phyloP scores from a whole-genome alignment of 2,113 vertebrate genomes.

The Fukomys damarensis region DNA sequence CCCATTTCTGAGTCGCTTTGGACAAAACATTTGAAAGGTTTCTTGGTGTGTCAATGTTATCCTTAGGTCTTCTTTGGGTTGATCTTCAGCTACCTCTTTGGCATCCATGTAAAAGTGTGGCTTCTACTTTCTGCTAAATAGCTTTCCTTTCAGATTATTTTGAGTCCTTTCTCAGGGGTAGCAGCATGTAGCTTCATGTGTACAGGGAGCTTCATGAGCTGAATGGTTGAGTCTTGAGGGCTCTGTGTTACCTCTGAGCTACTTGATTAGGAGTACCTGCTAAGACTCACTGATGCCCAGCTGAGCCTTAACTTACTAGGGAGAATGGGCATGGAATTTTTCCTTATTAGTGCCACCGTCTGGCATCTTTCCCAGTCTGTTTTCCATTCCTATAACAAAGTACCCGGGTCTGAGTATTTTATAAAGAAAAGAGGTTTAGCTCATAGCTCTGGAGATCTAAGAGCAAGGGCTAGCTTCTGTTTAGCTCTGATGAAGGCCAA shows the following conservation, averaged over 20 bases:
- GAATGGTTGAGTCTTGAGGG: neutral
- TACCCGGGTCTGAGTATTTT: neutral
- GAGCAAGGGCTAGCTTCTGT: neutral
- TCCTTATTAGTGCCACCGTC: fast-evolving
- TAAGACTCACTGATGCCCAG: neutral
- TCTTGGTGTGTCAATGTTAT: neutral
- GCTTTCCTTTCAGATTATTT: neutral
- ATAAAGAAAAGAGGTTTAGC: neutral
- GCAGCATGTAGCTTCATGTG: neutral
- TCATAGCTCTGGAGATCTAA: neutral
- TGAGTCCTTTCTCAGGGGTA: neutral
- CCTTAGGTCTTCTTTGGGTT: neutral
- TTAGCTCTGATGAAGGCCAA: neutral
- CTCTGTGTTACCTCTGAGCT: neutral
- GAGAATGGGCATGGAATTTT: neutral
- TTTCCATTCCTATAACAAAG: neutral
- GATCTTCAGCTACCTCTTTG: fast-evolving
- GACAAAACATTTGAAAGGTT: neutral
- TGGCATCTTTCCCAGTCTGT: neutral
- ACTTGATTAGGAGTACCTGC: neutral
- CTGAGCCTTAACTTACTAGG: fast-evolving
- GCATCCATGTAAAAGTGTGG: neutral
- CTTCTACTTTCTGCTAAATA: neutral
- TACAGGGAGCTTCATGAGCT: too few relatives aligned
- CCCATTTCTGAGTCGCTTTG: neutral